phyloP scores from a whole-genome alignment of 2,113 vertebrate species.

The Semnornis frantzii region DNA sequence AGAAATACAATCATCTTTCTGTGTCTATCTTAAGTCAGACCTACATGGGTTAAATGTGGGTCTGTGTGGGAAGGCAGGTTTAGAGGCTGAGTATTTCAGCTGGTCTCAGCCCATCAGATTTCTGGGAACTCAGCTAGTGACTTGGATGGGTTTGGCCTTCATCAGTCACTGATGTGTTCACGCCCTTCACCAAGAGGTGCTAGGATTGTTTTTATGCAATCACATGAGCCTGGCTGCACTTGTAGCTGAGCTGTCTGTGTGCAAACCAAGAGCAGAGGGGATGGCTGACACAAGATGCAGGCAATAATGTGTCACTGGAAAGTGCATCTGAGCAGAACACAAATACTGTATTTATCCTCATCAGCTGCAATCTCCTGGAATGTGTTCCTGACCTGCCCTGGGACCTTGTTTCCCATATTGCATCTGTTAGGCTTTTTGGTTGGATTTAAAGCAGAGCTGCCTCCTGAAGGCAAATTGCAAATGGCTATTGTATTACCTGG shows the following conservation, averaged over 20 bases:
- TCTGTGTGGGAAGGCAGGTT: not conserved
- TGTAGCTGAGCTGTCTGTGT: not conserved
- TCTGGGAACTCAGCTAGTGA: not conserved
- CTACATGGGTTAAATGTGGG: not conserved
- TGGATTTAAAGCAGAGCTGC: not conserved
- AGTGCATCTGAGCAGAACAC: not conserved
- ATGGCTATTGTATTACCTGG: slow-evolving; percentile 6
- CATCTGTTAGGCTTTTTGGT: not conserved
- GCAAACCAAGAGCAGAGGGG: not conserved
- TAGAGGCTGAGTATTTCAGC: not conserved
- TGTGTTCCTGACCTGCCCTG: not conserved
- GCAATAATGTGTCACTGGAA: not conserved
- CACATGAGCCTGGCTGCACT: not conserved
- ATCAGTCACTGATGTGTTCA: not conserved
- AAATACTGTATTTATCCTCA: not conserved
- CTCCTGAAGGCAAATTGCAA: slow-evolving; percentile 10
- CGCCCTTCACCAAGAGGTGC: not conserved
- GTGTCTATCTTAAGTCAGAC: not conserved
- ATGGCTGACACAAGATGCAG: not conserved
- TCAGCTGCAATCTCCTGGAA: not conserved
- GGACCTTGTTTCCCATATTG: not conserved
- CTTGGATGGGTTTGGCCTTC: not conserved
- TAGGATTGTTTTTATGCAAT: not conserved
- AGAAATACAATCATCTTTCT: not conserved
- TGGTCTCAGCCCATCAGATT: slow-evolving; percentile 22